phyloP scores from a whole-genome alignment of 2,113 vertebrate species.

The Scartelaos histophorus region DNA sequence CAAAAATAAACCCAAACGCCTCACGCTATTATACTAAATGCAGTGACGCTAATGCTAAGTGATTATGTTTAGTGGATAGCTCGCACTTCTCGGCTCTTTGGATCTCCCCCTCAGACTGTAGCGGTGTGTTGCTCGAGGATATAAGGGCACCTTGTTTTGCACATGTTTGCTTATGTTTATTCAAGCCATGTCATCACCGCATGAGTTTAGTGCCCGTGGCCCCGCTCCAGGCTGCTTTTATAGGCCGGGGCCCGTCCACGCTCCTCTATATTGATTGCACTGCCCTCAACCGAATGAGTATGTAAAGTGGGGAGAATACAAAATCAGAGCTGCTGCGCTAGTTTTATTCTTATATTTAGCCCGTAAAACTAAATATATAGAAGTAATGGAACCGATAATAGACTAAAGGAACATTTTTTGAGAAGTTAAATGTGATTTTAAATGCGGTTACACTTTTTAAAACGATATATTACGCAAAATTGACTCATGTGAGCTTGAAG shows the following conservation, averaged over 20 bases:
- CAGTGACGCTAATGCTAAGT: too few relatives aligned
- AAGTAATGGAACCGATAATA: too few relatives aligned
- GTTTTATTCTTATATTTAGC: background rate
- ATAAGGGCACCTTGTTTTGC: conserved; percentile 4
- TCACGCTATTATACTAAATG: background rate
- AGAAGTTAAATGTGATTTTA: too few relatives aligned
- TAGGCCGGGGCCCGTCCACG: background rate
- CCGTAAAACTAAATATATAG: background rate
- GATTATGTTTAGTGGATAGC: background rate
- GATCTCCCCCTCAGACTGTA: background rate
- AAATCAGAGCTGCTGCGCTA: background rate
- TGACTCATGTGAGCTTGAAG: too few relatives aligned
- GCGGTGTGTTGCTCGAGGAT: background rate
- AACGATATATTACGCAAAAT: too few relatives aligned
- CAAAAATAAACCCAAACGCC: too few relatives aligned
- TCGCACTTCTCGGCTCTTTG: background rate
- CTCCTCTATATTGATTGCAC: conserved; percentile 9
- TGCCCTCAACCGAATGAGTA: conserved; percentile 5
- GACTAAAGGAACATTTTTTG: too few relatives aligned
- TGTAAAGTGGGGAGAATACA: background rate
- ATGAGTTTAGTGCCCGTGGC: conserved; percentile 5
- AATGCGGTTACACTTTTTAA: too few relatives aligned
- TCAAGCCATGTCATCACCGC: conserved; percentile 2
- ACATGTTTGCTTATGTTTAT: conserved; percentile 5
- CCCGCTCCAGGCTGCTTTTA: conserved; percentile 7